Conservation (phyloP, 2,797 vertebrate species). For the Rhynchonycteris naso region DNA sequence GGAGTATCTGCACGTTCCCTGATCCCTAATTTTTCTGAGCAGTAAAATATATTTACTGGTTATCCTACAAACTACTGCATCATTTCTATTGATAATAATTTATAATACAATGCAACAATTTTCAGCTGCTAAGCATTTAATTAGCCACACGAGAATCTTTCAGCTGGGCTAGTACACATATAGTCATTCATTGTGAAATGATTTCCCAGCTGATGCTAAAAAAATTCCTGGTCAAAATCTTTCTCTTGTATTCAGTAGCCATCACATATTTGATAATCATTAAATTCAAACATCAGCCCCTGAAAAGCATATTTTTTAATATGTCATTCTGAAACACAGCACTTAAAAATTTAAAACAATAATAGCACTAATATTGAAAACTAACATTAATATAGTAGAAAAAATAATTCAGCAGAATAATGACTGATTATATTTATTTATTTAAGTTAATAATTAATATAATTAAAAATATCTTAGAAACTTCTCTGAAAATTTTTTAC, state of each 20-base stretch:
- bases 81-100: conserved; percentile 9
- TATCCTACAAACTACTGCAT: not conserved
- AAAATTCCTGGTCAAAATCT: not conserved
- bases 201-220: not conserved
- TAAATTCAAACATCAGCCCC: not conserved
- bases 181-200: not conserved
- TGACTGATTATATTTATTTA: not conserved
- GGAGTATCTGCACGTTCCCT: no score
- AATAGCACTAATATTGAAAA: not conserved
- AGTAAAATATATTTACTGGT: not conserved
- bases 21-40: no score
- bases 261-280: not conserved
- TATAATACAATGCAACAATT: not conserved
- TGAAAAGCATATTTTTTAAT: conserved; percentile 25
- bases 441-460: conserved; percentile 17
- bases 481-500: not conserved
- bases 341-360: conserved; percentile 9
- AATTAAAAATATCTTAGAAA: conserved; percentile 53
- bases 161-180: not conserved
- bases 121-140: conserved; percentile 40
- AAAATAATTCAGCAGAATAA: conserved; percentile 30
- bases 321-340: not conserved
- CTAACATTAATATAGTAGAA: not conserved
- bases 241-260: not conserved
- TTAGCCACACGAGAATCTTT: not conserved